Evolutionary conservation across 2,113 vertebrate species (phyloP).

Genomic region (Mastomys coucha): DNA sequence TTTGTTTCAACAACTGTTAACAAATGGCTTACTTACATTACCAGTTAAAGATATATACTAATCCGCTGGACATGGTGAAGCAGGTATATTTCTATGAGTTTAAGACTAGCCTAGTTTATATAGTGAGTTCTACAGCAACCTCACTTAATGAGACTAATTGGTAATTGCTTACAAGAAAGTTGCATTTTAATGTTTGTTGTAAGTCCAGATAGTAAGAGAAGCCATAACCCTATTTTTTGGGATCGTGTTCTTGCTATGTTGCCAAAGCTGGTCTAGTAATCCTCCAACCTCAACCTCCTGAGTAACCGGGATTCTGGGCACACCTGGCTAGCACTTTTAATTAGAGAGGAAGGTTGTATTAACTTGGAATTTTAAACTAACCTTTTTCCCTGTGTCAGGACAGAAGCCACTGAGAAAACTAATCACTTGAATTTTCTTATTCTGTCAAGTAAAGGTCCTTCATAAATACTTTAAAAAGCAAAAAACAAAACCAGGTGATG

Average conservation of each 20-base stretch:
- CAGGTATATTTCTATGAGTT: background rate
- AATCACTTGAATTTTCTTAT: background rate
- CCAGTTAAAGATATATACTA: background rate
- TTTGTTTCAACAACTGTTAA: background rate
- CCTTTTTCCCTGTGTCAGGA: background rate
- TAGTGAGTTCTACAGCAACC: background rate
- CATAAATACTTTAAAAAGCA: background rate
- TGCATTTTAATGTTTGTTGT: background rate
- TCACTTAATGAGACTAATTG: background rate
- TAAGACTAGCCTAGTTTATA: background rate
- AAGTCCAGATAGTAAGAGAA: background rate
- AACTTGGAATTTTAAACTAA: background rate
- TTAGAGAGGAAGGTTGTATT: background rate
- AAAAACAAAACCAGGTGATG: background rate
- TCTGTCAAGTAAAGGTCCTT: background rate
- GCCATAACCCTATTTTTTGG: background rate
- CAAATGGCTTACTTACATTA: background rate
- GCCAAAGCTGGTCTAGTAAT: background rate
- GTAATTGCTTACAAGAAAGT: too few species aligned
- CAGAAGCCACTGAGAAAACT: background rate
- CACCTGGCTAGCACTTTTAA: background rate
- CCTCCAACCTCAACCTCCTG: background rate
- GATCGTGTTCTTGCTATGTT: background rate
- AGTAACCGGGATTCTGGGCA: background rate
- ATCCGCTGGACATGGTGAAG: background rate